Base-by-base conservation (phyloP, 2,113 vertebrate species). In the Anolis sagrei region DNA sequence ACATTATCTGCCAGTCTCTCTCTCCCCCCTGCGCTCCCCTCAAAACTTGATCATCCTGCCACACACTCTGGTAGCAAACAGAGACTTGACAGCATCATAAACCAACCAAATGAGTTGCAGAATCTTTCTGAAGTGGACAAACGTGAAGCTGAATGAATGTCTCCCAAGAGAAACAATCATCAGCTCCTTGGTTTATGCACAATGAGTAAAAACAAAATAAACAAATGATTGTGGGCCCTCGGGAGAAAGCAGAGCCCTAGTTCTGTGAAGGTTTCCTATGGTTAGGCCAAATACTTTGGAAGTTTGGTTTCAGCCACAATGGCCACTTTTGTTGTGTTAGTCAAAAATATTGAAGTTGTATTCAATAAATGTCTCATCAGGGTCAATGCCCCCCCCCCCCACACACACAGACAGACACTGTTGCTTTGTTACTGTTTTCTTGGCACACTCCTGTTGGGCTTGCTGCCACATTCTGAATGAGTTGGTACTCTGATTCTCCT, bases 191-290 rank as follows among this genome's bases (percentile, higher is more conserved):
- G 81, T 68, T 82, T 66, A 87, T 66, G 68, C 0, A 86, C 76
- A 87, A 73, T 87, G 73, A 93, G 91, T 61, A 87, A 48, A 80
- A 73, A 86, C 9, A 90, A 84, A 90, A 86, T 89, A 92, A 58
- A 58, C 3, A 16, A 58, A 84, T 88, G 84, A 36, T 88, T 88
- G 78, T 62, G 77, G 90, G 87, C 18, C 69, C 89, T 48, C 76
- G 88, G 44, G 85, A 84, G 74, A 91, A 91, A 48, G 69, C 51
- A 90, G 51, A 86, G 54, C 69, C 87, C 86, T 76, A 58, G 66
- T 39, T 85, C 62, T 48, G 81, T 69, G 84, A 93, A 90, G 66
- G 61, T 89, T 88, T 92, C 62, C 87, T 79, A 58, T 19, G n/a
- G 32, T 9, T 61, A n/a, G 8, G 18, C 19, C 51, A 78, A 69